Base-by-base conservation (phyloP, 1,140 invertebrate genomes). In the Pseudoatta argentina region DNA sequence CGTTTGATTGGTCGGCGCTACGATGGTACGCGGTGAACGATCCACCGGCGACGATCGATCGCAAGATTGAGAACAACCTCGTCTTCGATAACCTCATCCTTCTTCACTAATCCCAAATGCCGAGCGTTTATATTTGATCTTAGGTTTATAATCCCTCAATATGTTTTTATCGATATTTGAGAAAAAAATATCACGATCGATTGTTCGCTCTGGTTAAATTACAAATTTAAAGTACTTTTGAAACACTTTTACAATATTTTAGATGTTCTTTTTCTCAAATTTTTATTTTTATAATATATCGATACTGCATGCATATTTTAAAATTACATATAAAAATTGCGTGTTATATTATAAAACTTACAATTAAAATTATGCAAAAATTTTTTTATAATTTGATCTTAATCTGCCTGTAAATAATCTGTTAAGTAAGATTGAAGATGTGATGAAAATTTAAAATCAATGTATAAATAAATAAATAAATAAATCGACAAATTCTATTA, bases 1-100 rank as follows among this genome's bases (percentile, higher is more conserved):
- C 93, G 94, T 94, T 94, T 93, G 93, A 94, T 94, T 92, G 92
- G 91, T 94, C 90, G 90, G 89, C 92, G 91, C 88, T 92, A 57
- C 85, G 86, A 88, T 87, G 89, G 87, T 87, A 86, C 78, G 63
- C 59, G 79, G 78, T 73, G 86, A 87, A 75, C 61, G 81, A 87
- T 79, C 85, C 67, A 89, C 61, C 88, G 87, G n/a, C 86, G 88
- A 89, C 89, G 86, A 88, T 89, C 88, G 73, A 77, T 87, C 88
- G 82, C 79, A 57, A 64, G 89, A 89, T 90, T 86, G 87, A 86
- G 88, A 89, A 59, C 86, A 88, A 34, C 44, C 59, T 59, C 71
- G 59, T 57, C 73, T 59, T 51, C 83, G 77, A 63, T 1, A 21
- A 12, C 34, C n/a, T 51, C 30, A 71, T 82, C 69, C 53, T 89